phyloP scores from a whole-genome alignment of 2,888 invertebrate genomes.

The Hymenopus coronatus region DNA sequence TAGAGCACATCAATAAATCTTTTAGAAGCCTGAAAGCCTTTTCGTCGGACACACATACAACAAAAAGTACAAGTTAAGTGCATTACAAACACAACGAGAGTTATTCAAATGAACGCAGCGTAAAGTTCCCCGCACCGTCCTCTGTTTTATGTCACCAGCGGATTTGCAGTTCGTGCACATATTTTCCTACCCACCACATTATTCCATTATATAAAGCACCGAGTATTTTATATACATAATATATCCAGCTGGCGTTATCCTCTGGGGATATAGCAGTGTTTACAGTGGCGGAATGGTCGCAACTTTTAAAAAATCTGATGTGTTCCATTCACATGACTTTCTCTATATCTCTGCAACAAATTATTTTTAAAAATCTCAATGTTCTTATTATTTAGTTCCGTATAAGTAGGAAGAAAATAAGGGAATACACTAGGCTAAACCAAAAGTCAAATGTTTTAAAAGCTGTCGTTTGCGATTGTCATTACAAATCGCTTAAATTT shows the following conservation, averaged over 20 bases:
- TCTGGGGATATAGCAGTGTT: neutral
- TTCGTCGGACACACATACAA: neutral
- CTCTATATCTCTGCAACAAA: too few relatives aligned
- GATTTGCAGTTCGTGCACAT: neutral
- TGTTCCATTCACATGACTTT: too few relatives aligned
- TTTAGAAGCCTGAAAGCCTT: neutral
- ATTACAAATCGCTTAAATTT: too few relatives aligned
- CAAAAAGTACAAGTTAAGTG: neutral
- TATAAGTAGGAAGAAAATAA: too few relatives aligned
- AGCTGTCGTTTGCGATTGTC: too few relatives aligned
- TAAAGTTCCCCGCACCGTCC: neutral
- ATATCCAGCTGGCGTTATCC: neutral
- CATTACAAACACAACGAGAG: neutral
- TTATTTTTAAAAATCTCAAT: too few relatives aligned
- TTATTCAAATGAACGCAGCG: neutral
- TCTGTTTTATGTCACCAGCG: neutral
- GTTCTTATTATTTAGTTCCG: too few relatives aligned
- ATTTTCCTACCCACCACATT: neutral
- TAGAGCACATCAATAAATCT: neutral
- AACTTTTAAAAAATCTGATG: neutral
- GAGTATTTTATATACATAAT: neutral
- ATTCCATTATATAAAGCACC: neutral
- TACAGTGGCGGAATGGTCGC: neutral
- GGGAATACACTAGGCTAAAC: too few relatives aligned
- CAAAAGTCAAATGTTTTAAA: too few relatives aligned